phyloP scores from a whole-genome alignment of 2,113 vertebrate genomes.

The Ceyx margarethae region DNA sequence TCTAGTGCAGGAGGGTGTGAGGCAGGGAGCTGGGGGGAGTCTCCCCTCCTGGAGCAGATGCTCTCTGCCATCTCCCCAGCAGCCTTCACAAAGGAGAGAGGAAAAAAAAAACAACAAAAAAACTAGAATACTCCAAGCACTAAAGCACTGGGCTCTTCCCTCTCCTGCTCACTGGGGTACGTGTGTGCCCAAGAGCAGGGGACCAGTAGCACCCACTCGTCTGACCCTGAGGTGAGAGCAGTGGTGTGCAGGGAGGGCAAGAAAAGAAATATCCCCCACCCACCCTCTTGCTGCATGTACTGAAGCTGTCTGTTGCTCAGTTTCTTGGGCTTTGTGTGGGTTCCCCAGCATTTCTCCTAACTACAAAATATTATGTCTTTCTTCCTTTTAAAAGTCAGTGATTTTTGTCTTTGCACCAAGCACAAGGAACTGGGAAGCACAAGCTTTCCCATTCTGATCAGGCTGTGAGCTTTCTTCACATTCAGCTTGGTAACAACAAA shows the following conservation, averaged over 20 bases:
- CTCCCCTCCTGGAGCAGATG: slow-evolving; percentile 23
- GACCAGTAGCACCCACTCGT: fast-evolving
- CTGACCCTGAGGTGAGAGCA: not conserved
- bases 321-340: slow-evolving; percentile 38
- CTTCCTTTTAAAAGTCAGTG: not conserved
- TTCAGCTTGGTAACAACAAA: not conserved
- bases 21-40: not conserved
- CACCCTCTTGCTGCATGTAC: not conserved
- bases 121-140: not conserved
- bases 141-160: not conserved
- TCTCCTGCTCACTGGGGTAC: not conserved
- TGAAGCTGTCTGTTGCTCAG: not conserved
- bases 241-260: not conserved
- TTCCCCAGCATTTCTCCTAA: slow-evolving; percentile 14
- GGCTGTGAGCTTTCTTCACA: not conserved
- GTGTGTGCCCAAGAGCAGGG: not conserved
- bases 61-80: slow-evolving; percentile 35
- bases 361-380: not conserved
- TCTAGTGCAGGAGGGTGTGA: not conserved
- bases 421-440: not conserved
- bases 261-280: not conserved
- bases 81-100: slow-evolving; percentile 15
- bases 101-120: not conserved
- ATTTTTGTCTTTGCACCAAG: not conserved
- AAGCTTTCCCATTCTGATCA: not conserved